Percentiles rank a stretch among this genome's conserved stretches.
Conservation (phyloP, 2,797 vertebrate species). For the Apodemus agrarius region DNA sequence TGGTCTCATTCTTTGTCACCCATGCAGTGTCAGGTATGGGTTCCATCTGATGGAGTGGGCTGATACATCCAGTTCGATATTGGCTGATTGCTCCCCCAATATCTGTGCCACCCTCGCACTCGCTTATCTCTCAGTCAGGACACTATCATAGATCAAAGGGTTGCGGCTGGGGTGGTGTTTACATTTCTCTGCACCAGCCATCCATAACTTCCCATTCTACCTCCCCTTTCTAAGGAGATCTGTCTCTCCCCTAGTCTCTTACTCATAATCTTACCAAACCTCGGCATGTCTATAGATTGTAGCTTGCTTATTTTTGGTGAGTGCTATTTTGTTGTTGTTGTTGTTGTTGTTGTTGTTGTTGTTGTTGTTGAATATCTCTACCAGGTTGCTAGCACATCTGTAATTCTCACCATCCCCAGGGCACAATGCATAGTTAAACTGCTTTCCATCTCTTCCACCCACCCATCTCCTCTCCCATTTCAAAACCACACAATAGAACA, state of each 20-base stretch:
- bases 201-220: background rate
- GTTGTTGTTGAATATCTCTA: background rate
- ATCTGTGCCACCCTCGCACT: background rate
- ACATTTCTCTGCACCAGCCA: background rate
- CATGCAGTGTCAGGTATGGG: background rate
- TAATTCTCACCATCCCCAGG: background rate
- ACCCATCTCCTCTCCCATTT: background rate
- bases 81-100: background rate
- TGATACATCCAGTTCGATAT: background rate
- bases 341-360: too few species aligned
- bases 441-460: background rate
- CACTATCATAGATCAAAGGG: background rate
- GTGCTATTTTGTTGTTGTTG: background rate
- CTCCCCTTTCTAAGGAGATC: background rate
- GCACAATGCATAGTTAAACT: too few species aligned
- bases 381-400: background rate
- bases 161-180: too few species aligned
- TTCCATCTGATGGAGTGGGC: background rate
- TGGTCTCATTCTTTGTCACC: background rate
- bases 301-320: background rate
- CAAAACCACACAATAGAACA: background rate
- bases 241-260: background rate
- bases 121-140: background rate
- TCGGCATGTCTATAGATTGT: background rate
- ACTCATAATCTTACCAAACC: background rate